Evolutionary conservation across 2,888 invertebrate species (phyloP).

Genomic region (Eupithecia inturbata): DNA sequence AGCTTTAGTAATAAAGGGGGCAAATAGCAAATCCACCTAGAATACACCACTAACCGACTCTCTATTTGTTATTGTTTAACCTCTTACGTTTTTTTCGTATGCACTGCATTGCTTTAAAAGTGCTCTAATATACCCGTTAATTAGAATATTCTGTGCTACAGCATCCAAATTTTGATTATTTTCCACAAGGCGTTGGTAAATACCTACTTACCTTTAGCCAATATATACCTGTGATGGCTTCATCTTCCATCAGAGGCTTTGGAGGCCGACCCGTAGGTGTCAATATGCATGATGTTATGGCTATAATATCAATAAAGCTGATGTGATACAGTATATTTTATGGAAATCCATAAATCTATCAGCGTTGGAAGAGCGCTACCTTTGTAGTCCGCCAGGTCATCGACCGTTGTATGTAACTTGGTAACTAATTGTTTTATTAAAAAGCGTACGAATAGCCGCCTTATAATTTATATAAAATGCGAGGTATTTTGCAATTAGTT

Average conservation of each 20-base stretch:
- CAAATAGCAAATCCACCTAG: neutral
- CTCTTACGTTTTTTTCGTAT: neutral
- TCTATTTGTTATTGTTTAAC: neutral
- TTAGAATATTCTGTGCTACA: slow-evolving; percentile 1
- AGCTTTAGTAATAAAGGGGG: too few species aligned
- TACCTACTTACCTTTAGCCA: neutral
- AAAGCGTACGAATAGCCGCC: neutral
- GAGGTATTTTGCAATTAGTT: too few species aligned
- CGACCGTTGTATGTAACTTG: slow-evolving; percentile 14
- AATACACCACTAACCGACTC: neutral
- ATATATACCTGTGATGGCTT: slow-evolving; percentile 26
- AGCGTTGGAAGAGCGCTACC: slow-evolving; percentile 23
- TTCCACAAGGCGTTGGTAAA: neutral
- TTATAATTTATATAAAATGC: neutral
- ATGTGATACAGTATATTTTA: slow-evolving; percentile 29
- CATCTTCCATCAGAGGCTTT: slow-evolving; percentile 18
- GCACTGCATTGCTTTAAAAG: neutral
- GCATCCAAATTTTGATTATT: neutral
- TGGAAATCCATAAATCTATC: slow-evolving; percentile 31
- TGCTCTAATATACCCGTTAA: neutral
- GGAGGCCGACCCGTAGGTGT: slow-evolving; percentile 51
- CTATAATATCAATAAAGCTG: slow-evolving; percentile 19
- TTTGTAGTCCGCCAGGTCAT: slow-evolving; percentile 20
- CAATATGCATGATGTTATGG: slow-evolving; percentile 64
- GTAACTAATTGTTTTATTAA: slow-evolving; percentile 2